These are phyloP conservation scores for Sebastes steindachneri DNA, from an alignment of 2,797 vertebrate genomes.

Conservation along the genomic window DNA sequence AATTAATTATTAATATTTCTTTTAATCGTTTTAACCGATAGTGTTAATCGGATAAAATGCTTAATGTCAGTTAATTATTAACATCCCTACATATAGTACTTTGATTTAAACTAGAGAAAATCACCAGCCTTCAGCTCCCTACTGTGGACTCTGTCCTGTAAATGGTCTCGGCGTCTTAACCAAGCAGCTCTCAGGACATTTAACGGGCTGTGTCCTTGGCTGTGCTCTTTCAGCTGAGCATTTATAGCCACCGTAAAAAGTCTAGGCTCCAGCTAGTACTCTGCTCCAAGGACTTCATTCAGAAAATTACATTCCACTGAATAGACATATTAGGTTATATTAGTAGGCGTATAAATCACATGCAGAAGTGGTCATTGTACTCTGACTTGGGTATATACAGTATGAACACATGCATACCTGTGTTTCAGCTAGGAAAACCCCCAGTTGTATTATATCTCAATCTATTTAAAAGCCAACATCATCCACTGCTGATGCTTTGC, in stretches of 20 bases:
- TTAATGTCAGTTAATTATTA: too few relatives aligned
- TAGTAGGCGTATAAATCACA: constrained; percentile 42
- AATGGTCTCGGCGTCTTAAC: constrained; percentile 9
- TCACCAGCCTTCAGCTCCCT: neutral
- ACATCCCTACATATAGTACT: neutral
- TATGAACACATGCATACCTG: neutral
- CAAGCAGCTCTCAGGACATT: constrained; percentile 37
- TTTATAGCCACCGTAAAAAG: constrained; percentile 47
- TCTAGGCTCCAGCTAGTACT: neutral
- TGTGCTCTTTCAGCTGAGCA: constrained; percentile 35
- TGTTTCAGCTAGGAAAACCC: neutral
- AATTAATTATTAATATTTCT: too few relatives aligned
- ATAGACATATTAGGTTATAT: constrained; percentile 40
- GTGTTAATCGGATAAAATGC: too few relatives aligned
- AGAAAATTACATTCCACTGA: constrained; percentile 52
- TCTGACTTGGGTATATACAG: neutral
- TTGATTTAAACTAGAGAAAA: neutral
- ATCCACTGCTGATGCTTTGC: too few relatives aligned
- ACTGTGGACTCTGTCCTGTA: neutral
- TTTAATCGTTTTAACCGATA: too few relatives aligned
- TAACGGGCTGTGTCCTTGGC: constrained; percentile 51
- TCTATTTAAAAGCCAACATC: neutral
- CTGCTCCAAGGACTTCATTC: constrained; percentile 39
- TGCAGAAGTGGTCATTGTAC: neutral
- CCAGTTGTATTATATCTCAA: neutral